Evolutionary conservation across 2,113 vertebrate species (phyloP).

Genomic region (Pterocles gutturalis): DNA sequence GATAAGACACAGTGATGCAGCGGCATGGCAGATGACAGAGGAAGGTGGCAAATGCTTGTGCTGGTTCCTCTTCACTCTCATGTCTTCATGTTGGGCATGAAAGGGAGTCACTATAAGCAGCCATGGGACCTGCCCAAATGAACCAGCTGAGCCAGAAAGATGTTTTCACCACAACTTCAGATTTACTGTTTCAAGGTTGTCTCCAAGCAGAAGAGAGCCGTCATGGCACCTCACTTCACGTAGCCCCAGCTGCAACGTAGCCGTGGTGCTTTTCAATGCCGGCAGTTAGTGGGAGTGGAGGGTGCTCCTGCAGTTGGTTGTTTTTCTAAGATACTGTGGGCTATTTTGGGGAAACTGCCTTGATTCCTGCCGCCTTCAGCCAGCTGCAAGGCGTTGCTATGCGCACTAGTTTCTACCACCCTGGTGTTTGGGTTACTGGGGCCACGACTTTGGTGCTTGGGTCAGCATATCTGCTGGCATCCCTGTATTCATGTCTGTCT

Average conservation of each 20-base stretch:
- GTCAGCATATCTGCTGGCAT: background rate
- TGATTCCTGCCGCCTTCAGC: background rate
- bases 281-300: background rate
- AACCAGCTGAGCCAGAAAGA: background rate
- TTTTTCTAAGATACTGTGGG: background rate
- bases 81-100: background rate
- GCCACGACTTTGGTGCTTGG: background rate
- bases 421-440: background rate
- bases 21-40: background rate
- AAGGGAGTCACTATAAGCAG: background rate
- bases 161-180: background rate
- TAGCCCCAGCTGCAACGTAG: background rate
- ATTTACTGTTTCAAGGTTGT: background rate
- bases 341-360: background rate
- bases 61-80: background rate
- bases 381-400: background rate
- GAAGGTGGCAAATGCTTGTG: background rate
- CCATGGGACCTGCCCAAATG: background rate
- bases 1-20: background rate
- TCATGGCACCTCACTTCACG: rapidly evolving
- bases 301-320: background rate
- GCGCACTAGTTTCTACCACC: background rate
- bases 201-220: background rate
- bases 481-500: background rate
- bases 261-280: rapidly evolving